Conservation (phyloP, 1,140 invertebrate genomes). For the Helicoverpa armigera region DNA sequence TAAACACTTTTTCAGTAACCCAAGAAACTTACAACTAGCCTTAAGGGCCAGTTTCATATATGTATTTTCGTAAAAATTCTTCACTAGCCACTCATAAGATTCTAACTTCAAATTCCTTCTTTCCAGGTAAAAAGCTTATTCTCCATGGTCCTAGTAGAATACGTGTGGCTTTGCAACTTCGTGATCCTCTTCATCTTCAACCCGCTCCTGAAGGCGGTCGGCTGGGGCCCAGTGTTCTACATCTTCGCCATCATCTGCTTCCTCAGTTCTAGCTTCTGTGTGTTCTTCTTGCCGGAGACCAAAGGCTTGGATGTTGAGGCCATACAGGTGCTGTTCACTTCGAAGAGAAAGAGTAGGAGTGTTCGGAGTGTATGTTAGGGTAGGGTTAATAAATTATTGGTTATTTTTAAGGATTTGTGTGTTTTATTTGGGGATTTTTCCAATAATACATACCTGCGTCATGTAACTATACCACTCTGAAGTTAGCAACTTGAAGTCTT, state of each 20-base stretch:
- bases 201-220: slow-evolving; percentile 79
- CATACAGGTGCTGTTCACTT: slow-evolving; percentile 74
- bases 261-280: slow-evolving; percentile 83
- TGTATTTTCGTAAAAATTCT: too few relatives aligned
- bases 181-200: slow-evolving; percentile 74
- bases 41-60: too few relatives aligned
- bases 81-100: background rate
- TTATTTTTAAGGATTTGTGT: slow-evolving; percentile 25
- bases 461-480: too few relatives aligned
- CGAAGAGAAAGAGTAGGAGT: slow-evolving; percentile 31
- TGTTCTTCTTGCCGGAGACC: slow-evolving; percentile 89
- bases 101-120: slow-evolving; percentile 9
- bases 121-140: slow-evolving; percentile 72
- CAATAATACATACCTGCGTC: background rate
- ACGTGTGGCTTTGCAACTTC: slow-evolving; percentile 74
- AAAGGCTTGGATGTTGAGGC: slow-evolving; percentile 89
- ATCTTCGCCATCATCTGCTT: slow-evolving; percentile 84
- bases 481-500: too few relatives aligned
- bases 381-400: slow-evolving; percentile 29
- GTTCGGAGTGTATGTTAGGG: background rate
- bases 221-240: slow-evolving; percentile 84
- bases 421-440: background rate
- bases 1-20: too few relatives aligned
- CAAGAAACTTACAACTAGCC: too few relatives aligned
- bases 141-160: slow-evolving; percentile 68